Conservation (phyloP, 2,113 vertebrate species). For the Xenopus borealis region DNA sequence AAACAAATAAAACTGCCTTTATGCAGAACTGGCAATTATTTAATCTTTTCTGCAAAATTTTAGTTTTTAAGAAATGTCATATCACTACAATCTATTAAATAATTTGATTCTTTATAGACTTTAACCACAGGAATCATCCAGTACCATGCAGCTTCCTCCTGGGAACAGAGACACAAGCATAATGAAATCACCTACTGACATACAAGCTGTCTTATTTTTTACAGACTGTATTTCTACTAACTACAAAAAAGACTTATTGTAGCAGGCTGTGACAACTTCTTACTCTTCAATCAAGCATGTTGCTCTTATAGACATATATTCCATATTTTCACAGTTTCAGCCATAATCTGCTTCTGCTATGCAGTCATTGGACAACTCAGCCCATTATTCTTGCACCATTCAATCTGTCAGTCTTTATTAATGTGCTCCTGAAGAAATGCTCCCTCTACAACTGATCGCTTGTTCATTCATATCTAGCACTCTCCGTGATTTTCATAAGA, state of each 20-base stretch:
- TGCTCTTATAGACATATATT: conserved; percentile 36
- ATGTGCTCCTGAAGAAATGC: conserved; percentile 49
- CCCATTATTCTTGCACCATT: conserved; percentile 63
- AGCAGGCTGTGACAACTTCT: background rate
- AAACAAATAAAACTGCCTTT: too few relatives aligned
- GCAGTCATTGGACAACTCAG: conserved; percentile 56
- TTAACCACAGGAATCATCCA: background rate
- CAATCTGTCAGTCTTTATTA: conserved; percentile 63
- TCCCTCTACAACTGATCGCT: conserved; percentile 53
- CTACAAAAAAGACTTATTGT: background rate
- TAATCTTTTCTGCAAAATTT: background rate
- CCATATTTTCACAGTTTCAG: conserved; percentile 49
- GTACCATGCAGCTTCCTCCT: background rate
- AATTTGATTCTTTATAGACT: background rate
- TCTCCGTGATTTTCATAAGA: conserved; percentile 55
- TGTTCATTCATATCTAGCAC: conserved; percentile 55
- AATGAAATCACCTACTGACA: background rate
- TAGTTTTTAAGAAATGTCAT: background rate
- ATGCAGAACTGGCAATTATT: too few relatives aligned
- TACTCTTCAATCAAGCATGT: conserved; percentile 25
- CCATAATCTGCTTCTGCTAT: conserved; percentile 56
- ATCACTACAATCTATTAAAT: background rate
- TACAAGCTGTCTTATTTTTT: background rate
- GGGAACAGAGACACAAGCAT: background rate
- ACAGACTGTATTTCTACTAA: background rate